These are phyloP conservation scores for Criorhina ranunculi DNA, from an alignment of 2,888 invertebrate species.

Conservation along the genomic window DNA sequence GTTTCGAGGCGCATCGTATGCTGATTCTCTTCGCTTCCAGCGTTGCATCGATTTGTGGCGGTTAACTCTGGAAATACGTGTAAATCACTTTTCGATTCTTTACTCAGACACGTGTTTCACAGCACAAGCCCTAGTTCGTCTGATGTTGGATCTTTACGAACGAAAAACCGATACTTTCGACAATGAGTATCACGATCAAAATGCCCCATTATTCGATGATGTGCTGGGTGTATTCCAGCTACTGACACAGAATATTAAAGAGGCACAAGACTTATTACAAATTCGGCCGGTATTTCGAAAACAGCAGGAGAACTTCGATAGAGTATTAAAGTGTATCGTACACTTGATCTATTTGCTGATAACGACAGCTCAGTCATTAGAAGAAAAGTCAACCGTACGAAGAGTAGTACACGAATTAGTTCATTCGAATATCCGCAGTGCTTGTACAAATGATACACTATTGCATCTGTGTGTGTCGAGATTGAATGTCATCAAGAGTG, in stretches of 20 bases:
- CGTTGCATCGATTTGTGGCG: constrained; percentile 95
- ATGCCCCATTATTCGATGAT: constrained; percentile 88
- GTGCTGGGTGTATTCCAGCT: constrained; percentile 89
- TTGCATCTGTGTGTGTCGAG: constrained; percentile 93
- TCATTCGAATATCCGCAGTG: constrained; percentile 88
- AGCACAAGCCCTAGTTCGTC: constrained; percentile 93
- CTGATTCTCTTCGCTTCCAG: constrained; percentile 90
- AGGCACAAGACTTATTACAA: constrained; percentile 85
- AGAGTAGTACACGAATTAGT: constrained; percentile 84
- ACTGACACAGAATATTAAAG: constrained; percentile 88
- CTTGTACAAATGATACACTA: constrained; percentile 90
- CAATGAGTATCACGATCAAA: constrained; percentile 84
- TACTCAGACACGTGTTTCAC: constrained; percentile 93
- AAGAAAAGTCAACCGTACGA: constrained; percentile 85
- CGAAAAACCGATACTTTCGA: constrained; percentile 86
- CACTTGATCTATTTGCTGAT: constrained; percentile 90
- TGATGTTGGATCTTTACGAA: constrained; percentile 90
- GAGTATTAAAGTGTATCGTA: constrained; percentile 91
- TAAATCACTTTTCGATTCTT: constrained; percentile 91
- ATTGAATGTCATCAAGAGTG: constrained; percentile 91
- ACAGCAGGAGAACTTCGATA: constrained; percentile 93
- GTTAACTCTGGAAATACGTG: constrained; percentile 91
- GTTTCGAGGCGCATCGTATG: constrained; percentile 90
- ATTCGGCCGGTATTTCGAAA: constrained; percentile 90
- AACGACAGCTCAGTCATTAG: constrained; percentile 86